These are phyloP conservation scores for Sebastes fasciatus DNA, from an alignment of 2,113 vertebrate genomes.

Conservation along the genomic window DNA sequence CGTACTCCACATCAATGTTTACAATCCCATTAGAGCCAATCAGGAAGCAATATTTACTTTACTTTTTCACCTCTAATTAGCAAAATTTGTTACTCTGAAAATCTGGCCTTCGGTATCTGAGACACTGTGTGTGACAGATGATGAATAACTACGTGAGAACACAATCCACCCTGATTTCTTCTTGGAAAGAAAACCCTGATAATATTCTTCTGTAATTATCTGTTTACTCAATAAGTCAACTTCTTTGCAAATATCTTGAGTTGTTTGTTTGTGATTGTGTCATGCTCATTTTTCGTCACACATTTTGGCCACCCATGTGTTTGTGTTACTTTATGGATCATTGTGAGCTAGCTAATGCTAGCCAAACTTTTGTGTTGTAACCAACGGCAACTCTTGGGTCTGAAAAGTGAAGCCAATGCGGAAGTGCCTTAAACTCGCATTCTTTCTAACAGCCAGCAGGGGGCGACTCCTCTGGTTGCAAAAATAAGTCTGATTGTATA, in stretches of 20 bases:
- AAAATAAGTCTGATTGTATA: no score
- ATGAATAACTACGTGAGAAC: neutral
- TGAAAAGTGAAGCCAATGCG: no score
- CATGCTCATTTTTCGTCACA: neutral
- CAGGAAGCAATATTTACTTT: slow-evolving; percentile 4
- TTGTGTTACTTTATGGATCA: neutral
- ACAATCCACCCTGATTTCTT: neutral
- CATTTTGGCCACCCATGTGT: neutral
- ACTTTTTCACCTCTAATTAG: slow-evolving; percentile 1
- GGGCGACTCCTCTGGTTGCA: no score
- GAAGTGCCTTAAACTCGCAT: no score
- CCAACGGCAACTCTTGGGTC: no score
- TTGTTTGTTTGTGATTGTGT: neutral
- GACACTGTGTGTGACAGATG: neutral
- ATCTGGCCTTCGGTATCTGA: neutral
- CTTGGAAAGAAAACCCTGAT: neutral
- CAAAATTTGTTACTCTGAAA: neutral
- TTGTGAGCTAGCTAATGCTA: neutral
- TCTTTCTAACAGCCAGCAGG: no score
- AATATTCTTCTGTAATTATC: neutral
- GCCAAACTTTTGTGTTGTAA: neutral
- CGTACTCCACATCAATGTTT: neutral
- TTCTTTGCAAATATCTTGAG: neutral
- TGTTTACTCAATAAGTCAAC: neutral
- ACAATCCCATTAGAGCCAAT: neutral